Base-by-base conservation (phyloP, 2,888 invertebrate species). In the Philereme vetulata region DNA sequence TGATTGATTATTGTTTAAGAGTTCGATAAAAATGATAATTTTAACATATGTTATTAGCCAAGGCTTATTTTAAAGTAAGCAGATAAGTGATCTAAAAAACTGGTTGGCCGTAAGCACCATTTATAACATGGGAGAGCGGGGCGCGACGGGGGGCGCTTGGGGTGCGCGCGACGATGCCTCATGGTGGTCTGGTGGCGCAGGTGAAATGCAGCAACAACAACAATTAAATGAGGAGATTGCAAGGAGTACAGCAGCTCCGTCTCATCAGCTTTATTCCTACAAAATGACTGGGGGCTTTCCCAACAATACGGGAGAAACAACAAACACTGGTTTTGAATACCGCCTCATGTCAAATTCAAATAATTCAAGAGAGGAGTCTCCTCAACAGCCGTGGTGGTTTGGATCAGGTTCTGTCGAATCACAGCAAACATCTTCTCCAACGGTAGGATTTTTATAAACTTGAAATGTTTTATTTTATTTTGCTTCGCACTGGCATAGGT, bases 241-340 rank as follows among this genome's bases (percentile, higher is more conserved):
- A 44, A 82, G 89, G 67, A 90, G 88, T 65, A 89, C 90, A 61
- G 88, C 90, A 33, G 81, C 89, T 57, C 79, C 93, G 66, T 90
- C 93, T 77, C 96, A 96, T 82, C 96, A 96, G 87, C 93, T 96
- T 74, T 96, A 96, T 85, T 95, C 95, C 67, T 97, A 97, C 87
- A 97, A 96, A 94, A 96, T 97, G 96, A 95, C 96, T 78, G 95
- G 95, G 85, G 96, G 95, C 85, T 96, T 96, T 93, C 94, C 96
- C 77, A 89, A 95, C 94, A 87, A 95, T 94, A 90, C 93, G 90
- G 80, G 94, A 90, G 91, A 94, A 93, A 87, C 93, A 85, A 93
- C 95, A 34, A 70, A 57, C 63, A 93, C 94, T 67, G 94, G 94
- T 78, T 96, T 96, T 86, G 96, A 96, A 86, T 96, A 96, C 86